These are phyloP conservation scores for Todiramphus chloris DNA, from an alignment of 2,113 vertebrate species.

Conservation along the genomic window DNA sequence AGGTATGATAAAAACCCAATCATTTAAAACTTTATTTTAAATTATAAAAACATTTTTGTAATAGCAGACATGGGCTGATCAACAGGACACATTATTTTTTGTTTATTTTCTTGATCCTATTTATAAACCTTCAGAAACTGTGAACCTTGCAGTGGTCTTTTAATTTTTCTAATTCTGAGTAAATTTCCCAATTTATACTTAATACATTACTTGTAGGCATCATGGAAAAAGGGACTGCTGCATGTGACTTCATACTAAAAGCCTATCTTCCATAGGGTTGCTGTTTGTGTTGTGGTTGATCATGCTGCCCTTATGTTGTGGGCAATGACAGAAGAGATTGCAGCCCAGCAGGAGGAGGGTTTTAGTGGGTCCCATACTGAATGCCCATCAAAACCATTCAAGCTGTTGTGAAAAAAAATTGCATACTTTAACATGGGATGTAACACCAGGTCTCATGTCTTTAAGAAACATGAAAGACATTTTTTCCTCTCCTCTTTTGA, in stretches of 20 bases:
- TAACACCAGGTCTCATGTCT: neutral
- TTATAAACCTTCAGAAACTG: neutral
- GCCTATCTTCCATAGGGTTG: neutral
- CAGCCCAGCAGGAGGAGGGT: neutral
- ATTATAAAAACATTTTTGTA: neutral
- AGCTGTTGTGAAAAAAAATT: neutral
- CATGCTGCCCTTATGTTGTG: neutral
- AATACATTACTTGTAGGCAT: neutral
- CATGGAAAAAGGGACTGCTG: neutral
- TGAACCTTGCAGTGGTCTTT: neutral
- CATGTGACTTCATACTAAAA: neutral
- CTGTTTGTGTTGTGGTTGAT: neutral
- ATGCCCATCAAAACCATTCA: neutral
- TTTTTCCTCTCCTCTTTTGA: neutral
- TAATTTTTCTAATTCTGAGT: neutral
- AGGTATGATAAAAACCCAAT: fast-evolving
- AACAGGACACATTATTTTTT: neutral
- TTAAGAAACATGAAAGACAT: neutral
- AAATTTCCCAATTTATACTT: neutral
- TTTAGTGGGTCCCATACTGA: neutral
- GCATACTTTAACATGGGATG: neutral
- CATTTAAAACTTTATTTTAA: neutral
- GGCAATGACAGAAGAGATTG: neutral
- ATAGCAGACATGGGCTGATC: neutral
- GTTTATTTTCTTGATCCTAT: neutral